Percentiles rank a stretch among this genome's conserved stretches.
Conservation (phyloP, 2,797 vertebrate species). For the Tympanoctomys barrerae region DNA sequence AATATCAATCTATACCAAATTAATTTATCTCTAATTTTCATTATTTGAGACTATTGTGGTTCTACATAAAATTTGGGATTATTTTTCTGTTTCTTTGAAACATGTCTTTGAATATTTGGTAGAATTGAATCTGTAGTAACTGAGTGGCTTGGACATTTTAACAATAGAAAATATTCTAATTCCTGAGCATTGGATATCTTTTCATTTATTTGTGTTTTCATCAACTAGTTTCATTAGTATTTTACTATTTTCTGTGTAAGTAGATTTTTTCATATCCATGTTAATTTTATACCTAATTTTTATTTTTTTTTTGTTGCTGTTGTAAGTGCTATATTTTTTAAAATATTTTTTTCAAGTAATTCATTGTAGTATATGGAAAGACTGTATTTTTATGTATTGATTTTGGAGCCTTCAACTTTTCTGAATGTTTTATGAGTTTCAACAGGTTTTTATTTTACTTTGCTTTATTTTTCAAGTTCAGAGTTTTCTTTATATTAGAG, state of each 20-base stretch:
- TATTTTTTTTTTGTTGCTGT: neutral
- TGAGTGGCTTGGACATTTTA: neutral
- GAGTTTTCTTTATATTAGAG: neutral
- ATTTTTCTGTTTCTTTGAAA: neutral
- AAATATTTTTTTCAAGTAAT: neutral
- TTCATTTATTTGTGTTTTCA: neutral
- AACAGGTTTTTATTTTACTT: neutral
- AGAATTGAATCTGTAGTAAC: neutral
- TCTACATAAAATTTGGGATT: neutral
- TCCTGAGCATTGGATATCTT: neutral
- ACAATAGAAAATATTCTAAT: neutral
- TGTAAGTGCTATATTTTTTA: neutral
- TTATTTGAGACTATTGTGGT: neutral
- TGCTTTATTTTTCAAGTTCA: neutral
- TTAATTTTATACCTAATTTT: neutral
- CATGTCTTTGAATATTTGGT: neutral
- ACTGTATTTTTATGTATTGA: neutral
- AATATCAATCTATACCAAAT: no score
- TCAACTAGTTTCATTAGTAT: neutral
- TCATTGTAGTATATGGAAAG: neutral
- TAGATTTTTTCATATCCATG: neutral
- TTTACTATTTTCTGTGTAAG: neutral
- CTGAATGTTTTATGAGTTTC: neutral
- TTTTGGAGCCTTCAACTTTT: neutral
- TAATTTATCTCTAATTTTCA: neutral